phyloP scores from a whole-genome alignment of 2,797 vertebrate species.

The Chelon labrosus region DNA sequence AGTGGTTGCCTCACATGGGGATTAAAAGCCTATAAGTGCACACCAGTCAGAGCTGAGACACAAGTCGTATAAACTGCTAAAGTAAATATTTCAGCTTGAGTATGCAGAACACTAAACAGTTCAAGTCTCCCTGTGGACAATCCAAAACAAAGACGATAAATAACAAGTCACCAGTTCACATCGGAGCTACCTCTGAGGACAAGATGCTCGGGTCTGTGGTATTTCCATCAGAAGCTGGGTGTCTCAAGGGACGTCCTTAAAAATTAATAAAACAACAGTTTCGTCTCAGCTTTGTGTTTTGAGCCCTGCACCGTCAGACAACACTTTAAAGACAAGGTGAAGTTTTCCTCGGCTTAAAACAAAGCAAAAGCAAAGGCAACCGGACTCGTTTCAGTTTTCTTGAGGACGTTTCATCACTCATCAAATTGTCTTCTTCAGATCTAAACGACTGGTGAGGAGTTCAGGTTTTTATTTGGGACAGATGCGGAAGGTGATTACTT shows the following conservation, averaged over 20 bases:
- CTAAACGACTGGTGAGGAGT: too few species aligned
- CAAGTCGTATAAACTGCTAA: neutral
- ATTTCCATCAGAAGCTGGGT: neutral
- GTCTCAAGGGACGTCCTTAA: neutral
- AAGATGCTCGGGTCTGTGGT: neutral
- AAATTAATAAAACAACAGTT: neutral
- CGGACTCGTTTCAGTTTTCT: too few species aligned
- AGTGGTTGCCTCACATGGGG: neutral
- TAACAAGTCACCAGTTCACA: neutral
- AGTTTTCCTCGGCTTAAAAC: neutral
- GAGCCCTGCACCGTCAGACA: neutral
- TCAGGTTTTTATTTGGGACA: too few species aligned
- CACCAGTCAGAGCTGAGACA: neutral
- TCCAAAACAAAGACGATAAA: neutral
- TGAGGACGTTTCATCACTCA: too few species aligned
- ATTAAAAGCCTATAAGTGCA: neutral
- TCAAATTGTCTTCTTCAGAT: too few species aligned
- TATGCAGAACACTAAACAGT: neutral
- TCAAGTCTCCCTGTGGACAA: neutral
- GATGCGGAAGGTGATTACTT: too few species aligned
- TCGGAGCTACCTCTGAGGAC: neutral
- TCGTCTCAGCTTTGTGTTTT: neutral
- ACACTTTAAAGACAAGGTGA: neutral
- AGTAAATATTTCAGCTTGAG: neutral
- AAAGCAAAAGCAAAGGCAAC: too few species aligned